Evolutionary conservation across 2,113 vertebrate genomes (phyloP).

Genomic region (Macquaria australasica): DNA sequence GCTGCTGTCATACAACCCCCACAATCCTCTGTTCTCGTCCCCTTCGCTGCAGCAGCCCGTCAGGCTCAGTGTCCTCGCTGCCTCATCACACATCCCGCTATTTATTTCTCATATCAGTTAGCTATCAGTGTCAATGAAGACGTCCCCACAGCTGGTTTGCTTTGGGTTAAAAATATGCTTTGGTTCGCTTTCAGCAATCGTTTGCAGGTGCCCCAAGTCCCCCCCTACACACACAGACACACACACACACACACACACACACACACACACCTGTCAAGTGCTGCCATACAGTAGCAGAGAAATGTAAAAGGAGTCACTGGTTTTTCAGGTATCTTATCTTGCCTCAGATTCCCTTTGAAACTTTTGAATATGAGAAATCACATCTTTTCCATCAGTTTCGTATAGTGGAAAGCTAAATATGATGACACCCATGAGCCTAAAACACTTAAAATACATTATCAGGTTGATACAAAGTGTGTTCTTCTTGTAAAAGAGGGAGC

Average conservation of each 20-base stretch:
- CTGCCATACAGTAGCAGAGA: not conserved
- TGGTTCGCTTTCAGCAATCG: not conserved
- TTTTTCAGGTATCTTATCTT: not conserved
- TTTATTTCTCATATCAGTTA: slow-evolving; percentile 26
- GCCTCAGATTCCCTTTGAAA: not conserved
- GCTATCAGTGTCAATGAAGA: not conserved
- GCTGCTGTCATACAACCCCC: slow-evolving; percentile 87
- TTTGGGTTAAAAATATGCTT: not conserved
- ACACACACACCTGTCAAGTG: not conserved
- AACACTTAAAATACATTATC: too few relatives aligned
- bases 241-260: too few relatives aligned
- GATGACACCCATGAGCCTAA: slow-evolving; percentile 14
- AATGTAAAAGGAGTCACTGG: not conserved
- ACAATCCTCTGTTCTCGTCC: slow-evolving; percentile 61
- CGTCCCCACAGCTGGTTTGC: not conserved
- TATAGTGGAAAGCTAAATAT: not conserved
- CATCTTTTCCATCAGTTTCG: slow-evolving; percentile 2
- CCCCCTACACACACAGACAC: too few relatives aligned
- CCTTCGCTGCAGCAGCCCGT: slow-evolving; percentile 17
- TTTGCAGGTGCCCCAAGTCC: not conserved
- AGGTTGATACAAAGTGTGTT: too few relatives aligned
- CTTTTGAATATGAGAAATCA: not conserved
- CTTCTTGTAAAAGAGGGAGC: too few relatives aligned
- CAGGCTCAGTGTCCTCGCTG: slow-evolving; percentile 3
- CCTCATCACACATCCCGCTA: not conserved